Evolutionary conservation across 2,797 vertebrate species (phyloP), one percentile per base, ranked within the genome.

Genomic region (Mus caroli): DNA sequence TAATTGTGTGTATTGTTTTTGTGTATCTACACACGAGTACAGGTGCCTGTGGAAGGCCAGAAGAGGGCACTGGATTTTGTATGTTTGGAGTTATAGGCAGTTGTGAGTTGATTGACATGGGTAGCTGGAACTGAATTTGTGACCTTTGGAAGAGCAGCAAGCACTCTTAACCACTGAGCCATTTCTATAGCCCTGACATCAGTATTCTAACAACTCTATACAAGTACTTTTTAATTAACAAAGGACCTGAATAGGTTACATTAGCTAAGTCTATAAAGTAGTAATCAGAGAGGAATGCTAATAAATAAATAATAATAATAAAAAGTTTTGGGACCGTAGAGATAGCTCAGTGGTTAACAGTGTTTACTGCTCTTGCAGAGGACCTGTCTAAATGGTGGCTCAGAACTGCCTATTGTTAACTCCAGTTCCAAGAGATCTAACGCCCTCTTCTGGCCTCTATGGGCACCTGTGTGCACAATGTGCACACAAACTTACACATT

Each of bases 221-320:
- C 43, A 46, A 76, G 37, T 93, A 75, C 19, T 34, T 75, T 75
- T 75, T 75, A 90, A 78, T 90, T 94, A 96, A 92, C 31, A 37
- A 54, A 95, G 69, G 19, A 87, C 91, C 90, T 83, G 91, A 84
- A 28, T 28, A 43, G 52, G 76, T 94, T 88, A 31, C 0, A 71
- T 71, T 37, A 76, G 62, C 11, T 79, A 93, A 85, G 31, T 86
- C 8, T 90, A 94, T 73, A 87, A 87, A 92, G 91, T 82, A 95
- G 40, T 90, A 60, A 92, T 10, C 87, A 90, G 52, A 88, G 40
- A 43, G 26, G 86, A 93, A 94, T n/a, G 50, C 50, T 58, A 46
- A 7, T 46, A 52, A 52, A 52, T 60, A 28, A 11, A 12, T 19
- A 62, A 83, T n/a, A n/a, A n/a, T n/a, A 62, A 60, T 37, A 80